Evolutionary conservation across 1,140 invertebrate species (phyloP).

Genomic region (Cotesia vestalis): DNA sequence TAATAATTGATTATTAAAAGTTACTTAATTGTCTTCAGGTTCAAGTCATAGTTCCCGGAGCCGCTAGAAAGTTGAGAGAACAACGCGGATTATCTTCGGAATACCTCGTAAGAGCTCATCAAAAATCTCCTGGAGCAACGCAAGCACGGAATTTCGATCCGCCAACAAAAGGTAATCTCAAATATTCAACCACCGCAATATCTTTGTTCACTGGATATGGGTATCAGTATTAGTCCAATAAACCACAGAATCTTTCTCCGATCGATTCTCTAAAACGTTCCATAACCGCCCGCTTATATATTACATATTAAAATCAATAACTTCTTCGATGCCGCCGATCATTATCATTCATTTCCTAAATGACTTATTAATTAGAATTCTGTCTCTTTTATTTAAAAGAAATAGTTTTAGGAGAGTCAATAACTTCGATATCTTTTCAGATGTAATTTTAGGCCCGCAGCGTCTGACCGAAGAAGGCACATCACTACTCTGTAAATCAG

Average conservation of each 20-base stretch:
- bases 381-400: no score
- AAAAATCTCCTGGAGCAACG: constrained; percentile 60
- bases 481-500: constrained; percentile 61
- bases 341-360: no score
- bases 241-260: no score
- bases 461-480: constrained; percentile 61
- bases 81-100: constrained; percentile 64
- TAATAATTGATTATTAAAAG: not conserved
- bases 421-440: constrained; percentile 15
- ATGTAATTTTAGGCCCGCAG: constrained; percentile 50
- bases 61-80: constrained; percentile 69
- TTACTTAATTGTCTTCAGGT: constrained; percentile 51
- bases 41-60: constrained; percentile 72
- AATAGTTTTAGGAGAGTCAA: not conserved
- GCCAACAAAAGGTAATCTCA: constrained; percentile 52
- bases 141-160: constrained; percentile 56
- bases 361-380: no score
- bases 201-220: not conserved
- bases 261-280: no score
- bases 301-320: no score
- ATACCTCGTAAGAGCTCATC: constrained; percentile 61
- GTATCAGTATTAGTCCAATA: not conserved
- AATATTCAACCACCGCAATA: constrained; percentile 3
- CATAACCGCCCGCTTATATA: no score
- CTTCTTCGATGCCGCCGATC: no score